phyloP scores from a whole-genome alignment of 2,888 invertebrate genomes.

The Drosophila antonietae region DNA sequence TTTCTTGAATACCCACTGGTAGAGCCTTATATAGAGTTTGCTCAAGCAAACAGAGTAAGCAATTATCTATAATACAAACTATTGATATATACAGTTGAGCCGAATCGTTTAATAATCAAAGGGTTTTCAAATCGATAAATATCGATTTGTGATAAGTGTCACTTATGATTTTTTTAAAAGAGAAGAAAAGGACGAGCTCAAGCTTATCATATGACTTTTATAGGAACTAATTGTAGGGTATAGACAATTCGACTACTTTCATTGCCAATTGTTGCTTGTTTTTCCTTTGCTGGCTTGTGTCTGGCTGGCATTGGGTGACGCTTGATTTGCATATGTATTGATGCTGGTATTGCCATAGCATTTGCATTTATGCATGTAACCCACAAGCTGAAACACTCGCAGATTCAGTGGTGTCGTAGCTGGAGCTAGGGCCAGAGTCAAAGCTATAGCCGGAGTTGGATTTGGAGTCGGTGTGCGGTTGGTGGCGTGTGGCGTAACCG shows the following conservation, averaged over 20 bases:
- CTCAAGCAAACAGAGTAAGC: neutral
- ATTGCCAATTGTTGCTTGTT: neutral
- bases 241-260: neutral
- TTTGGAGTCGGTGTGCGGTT: constrained; percentile 18
- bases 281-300: neutral
- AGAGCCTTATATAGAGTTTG: neutral
- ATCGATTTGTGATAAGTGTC: neutral
- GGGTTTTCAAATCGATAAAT: neutral
- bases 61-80: neutral
- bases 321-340: constrained; percentile 73
- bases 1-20: neutral
- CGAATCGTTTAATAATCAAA: neutral
- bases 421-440: constrained; percentile 1
- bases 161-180: no score
- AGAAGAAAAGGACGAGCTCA: neutral
- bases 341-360: constrained; percentile 58
- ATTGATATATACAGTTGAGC: neutral
- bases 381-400: constrained; percentile 14
- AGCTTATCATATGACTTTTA: neutral
- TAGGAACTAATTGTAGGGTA: neutral
- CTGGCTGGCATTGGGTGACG: constrained; percentile 35
- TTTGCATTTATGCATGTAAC: constrained; percentile 73
- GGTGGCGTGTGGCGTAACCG: constrained; percentile 43
- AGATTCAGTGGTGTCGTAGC: constrained; percentile 8
- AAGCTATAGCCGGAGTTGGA: neutral